Evolutionary conservation across 1,140 invertebrate genomes (phyloP).

Genomic region (Drosophila elegans): DNA sequence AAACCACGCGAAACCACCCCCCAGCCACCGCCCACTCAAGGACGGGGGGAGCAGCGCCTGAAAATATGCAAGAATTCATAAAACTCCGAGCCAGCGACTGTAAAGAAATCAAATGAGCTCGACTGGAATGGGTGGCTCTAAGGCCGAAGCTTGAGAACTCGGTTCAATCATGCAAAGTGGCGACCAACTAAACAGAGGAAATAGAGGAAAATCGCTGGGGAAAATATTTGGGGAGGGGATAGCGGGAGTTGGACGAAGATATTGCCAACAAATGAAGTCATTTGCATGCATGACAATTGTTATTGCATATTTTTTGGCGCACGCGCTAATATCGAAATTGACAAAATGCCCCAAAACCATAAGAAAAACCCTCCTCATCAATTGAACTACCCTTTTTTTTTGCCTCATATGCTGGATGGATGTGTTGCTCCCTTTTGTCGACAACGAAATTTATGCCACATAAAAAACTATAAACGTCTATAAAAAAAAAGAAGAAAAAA

Average conservation of each 20-base stretch:
- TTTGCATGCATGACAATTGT: conserved; percentile 84
- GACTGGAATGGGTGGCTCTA: not conserved
- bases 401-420: conserved; percentile 10
- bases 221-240: not conserved
- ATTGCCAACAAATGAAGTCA: conserved; percentile 75
- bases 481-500: conserved; percentile 62
- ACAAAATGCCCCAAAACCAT: conserved; percentile 52
- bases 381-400: conserved; percentile 76
- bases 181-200: conserved; percentile 13
- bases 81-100: conserved; percentile 42
- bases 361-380: conserved; percentile 9
- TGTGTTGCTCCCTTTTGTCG: conserved; percentile 5
- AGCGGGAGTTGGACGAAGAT: conserved; percentile 39
- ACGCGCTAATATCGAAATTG: conserved; percentile 74
- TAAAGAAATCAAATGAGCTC: conserved; percentile 53
- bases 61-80: conserved; percentile 59
- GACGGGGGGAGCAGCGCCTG: conserved; percentile 40
- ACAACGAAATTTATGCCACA: conserved; percentile 67
- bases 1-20: not conserved
- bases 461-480: conserved; percentile 81
- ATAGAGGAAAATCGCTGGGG: not conserved
- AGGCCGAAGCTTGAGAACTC: conserved; percentile 26
- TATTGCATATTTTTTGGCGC: conserved; percentile 77
- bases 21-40: not conserved
- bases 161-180: conserved; percentile 79